Base-by-base conservation (phyloP, 1,140 invertebrate genomes). In the Drosophila lacteicornis region DNA sequence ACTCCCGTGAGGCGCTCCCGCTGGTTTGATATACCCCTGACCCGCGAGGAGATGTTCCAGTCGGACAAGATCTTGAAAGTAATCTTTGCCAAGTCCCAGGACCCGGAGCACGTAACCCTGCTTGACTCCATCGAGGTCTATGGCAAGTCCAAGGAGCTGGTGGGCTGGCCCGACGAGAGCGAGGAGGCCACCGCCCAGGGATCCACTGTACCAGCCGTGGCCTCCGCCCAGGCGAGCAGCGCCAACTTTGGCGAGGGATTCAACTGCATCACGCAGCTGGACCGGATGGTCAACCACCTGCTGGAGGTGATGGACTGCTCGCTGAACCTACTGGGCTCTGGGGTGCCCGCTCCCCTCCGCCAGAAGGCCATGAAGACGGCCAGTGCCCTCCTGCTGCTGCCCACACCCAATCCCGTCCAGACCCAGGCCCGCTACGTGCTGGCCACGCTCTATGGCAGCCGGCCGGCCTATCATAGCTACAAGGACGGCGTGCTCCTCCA, bases 1-100 rank as follows among this genome's bases (percentile, higher is more conserved):
- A 96, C 98, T 3, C 94, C 94, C 13, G 93, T 97, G 5, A 95
- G 95, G 1, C 94, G 97, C 51, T 96, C 96, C 75, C 95, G 98
- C 13, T 99, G 98, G 98, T 99, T 97, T 92, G 98, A 99, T 92
- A 95, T 99, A 66, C 98, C 98, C 0, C 94, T 99, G 45, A 98
- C 98, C 0, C 94, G 98, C 67, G 98, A 99, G 87, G 98, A 99
- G 94, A 98, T 97, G 55, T 93, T 99, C 4, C 96, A 96, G 80
- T 97, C 97, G 19, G 98, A 99, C 91, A 99, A 99, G 93, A 98
- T 98, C 85, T 92, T 99, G 2, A 95, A 95, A 1, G 95, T 99
- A n/a, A 95, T 95, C 43, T 98, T 99, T 94, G 97, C 98, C 61
- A 95, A 97, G 3, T 98, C 98, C 36, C 95, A 96, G 91, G 98